Base-by-base conservation (phyloP, 2,888 invertebrate genomes). In the Encarsia formosa region DNA sequence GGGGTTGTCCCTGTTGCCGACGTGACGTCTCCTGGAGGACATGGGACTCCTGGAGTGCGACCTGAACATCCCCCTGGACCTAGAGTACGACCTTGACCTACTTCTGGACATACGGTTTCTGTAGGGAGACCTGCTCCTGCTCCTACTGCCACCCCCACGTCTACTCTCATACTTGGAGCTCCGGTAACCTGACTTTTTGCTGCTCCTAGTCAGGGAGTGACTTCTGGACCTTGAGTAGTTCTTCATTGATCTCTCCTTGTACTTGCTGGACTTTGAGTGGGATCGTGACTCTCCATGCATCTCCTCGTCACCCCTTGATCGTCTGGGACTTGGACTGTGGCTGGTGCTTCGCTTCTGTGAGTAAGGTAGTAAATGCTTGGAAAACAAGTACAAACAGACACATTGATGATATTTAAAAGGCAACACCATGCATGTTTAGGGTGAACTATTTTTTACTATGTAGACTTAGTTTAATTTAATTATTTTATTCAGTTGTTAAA, bases 1-100 rank as follows among this genome's bases (percentile, higher is more conserved):
- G 0, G 96, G 96, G 70, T 91, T 87, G 65, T 93, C 91, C 75
- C 90, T 78, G 69, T 86, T 88, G 58, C 89, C 88, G 56, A 81
- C 77, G 73, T 91, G 90, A 38, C 91, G 79, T 62, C 87, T 79
- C 56, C 91, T 81, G 60, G 84, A 85, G 29, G 91, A 89, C 87
- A 88, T 87, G 20, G 91, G 90, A 69, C 89, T 89, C 68, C 86
- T 83, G 55, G 87, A 85, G 75, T 83, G 83, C 49, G 81, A 79
- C 39, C 52, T 49, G n/a, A 82, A 79, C 65, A 82, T 80, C n/a
- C 42, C 49, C 37, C 73, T 67, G 3, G 74, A 72, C 18, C 73
- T 67, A 11, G 75, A 75, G 53, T 73, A 74, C 3, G 85, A 82
- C 58, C 82, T 79, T 22, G 82, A 82, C 61, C 83, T 80, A 66